Evolutionary conservation across 2,888 invertebrate genomes (phyloP).

Genomic region (Scaeva pyrastri): DNA sequence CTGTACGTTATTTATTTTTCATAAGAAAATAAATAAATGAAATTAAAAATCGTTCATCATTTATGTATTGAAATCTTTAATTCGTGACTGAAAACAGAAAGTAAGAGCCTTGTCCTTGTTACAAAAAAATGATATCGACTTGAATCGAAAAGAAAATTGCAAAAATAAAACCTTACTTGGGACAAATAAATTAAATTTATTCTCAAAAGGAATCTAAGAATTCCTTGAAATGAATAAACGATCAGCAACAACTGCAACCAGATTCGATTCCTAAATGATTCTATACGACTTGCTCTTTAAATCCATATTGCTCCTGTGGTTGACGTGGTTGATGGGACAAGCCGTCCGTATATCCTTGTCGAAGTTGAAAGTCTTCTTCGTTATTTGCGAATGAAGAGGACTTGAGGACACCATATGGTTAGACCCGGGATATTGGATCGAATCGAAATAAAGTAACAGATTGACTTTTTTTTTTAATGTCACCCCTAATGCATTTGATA

Average conservation of each 20-base stretch:
- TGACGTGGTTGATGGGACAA: too few relatives aligned
- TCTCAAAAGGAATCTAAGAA: constrained; percentile 8
- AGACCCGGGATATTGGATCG: constrained; percentile 30
- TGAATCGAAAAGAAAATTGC: too few relatives aligned
- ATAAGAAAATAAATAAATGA: too few relatives aligned
- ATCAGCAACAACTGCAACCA: constrained; percentile 11
- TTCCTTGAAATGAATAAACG: constrained; percentile 21
- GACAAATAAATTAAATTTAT: constrained; percentile 1
- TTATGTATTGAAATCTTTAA: too few relatives aligned
- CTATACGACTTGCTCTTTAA: not conserved
- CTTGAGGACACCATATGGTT: constrained; percentile 19
- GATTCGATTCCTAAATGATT: constrained; percentile 16
- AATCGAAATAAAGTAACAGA: constrained; percentile 30
- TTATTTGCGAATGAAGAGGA: not conserved
- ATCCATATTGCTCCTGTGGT: not conserved
- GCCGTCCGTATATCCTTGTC: not conserved
- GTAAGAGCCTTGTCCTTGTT: too few relatives aligned
- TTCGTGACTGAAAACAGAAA: too few relatives aligned
- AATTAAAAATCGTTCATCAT: too few relatives aligned
- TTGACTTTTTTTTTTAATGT: constrained; percentile 11
- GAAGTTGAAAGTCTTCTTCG: not conserved
- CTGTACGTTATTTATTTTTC: too few relatives aligned
- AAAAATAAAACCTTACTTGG: too few relatives aligned
- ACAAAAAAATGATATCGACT: too few relatives aligned
- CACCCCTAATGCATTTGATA: constrained; percentile 25